phyloP scores from a whole-genome alignment of 2,888 invertebrate species.

The Meiosimyza decipiens region DNA sequence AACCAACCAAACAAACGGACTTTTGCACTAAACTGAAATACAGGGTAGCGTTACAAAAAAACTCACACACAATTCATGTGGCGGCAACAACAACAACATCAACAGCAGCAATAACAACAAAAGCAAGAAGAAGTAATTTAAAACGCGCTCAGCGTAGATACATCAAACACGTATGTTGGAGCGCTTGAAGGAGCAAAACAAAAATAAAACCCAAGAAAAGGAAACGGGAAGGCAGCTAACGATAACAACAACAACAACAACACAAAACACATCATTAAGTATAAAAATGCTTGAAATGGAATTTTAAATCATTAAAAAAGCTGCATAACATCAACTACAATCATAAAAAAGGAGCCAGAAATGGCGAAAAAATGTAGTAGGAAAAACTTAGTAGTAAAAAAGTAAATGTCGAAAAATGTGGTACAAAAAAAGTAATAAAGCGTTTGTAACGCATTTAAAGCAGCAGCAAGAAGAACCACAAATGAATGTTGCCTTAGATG shows the following conservation, averaged over 20 bases:
- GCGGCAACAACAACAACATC: constrained; percentile 34
- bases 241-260: constrained; percentile 46
- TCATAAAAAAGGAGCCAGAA: constrained; percentile 29
- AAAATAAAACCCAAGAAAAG: constrained; percentile 40
- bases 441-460: neutral
- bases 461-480: constrained; percentile 44
- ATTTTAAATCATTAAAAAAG: constrained; percentile 66
- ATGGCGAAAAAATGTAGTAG: constrained; percentile 8
- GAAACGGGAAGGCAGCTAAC: constrained; percentile 39
- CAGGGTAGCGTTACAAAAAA: constrained; percentile 43
- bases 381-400: neutral
- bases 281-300: constrained; percentile 69
- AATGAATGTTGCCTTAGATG: constrained; percentile 11
- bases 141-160: constrained; percentile 50
- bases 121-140: constrained; percentile 57
- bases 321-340: constrained; percentile 44
- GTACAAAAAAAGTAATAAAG: neutral
- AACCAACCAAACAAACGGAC: neutral
- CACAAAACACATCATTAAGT: constrained; percentile 68
- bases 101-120: constrained; percentile 29
- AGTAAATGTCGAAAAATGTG: neutral
- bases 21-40: constrained; percentile 5
- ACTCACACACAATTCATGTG: constrained; percentile 63
- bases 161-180: constrained; percentile 52
- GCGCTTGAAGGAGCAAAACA: constrained; percentile 33